Evolutionary conservation across 2,113 vertebrate species (phyloP).

Genomic region (Ptyas mucosa): DNA sequence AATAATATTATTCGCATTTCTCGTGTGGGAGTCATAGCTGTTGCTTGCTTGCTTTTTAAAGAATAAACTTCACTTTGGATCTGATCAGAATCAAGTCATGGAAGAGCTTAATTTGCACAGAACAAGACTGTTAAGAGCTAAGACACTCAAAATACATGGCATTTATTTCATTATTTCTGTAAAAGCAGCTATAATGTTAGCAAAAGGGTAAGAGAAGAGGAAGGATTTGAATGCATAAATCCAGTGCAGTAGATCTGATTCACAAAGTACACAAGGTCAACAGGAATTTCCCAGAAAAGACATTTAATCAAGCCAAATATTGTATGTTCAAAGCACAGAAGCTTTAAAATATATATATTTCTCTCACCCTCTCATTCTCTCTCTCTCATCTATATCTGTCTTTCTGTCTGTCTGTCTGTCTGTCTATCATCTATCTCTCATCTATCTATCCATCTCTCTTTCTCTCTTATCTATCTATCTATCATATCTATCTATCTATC

Average conservation of each 20-base stretch:
- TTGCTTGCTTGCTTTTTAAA: constrained; percentile 26
- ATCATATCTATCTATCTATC: no score
- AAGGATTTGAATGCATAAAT: constrained; percentile 24
- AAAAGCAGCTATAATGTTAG: constrained; percentile 46
- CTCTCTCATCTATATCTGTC: constrained; percentile 15
- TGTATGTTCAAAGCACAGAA: constrained; percentile 12
- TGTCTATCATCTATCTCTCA: no score
- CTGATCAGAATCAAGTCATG: constrained; percentile 46
- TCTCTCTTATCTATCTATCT: no score
- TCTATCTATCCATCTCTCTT: no score
- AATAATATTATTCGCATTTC: constrained; percentile 31
- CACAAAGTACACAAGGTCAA: constrained; percentile 26
- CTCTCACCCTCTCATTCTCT: no score
- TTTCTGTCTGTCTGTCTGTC: not conserved
- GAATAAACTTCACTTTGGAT: not conserved
- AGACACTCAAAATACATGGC: constrained; percentile 44
- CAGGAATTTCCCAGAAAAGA: not conserved
- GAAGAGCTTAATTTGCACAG: constrained; percentile 42
- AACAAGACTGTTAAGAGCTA: constrained; percentile 44
- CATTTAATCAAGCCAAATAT: not conserved
- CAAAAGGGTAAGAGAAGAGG: constrained; percentile 48
- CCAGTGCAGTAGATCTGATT: constrained; percentile 13
- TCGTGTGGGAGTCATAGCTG: constrained; percentile 30
- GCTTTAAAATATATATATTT: no score
- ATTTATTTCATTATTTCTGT: constrained; percentile 58